These are phyloP conservation scores for Colaptes auratus DNA, from an alignment of 2,113 vertebrate species.

Conservation along the genomic window DNA sequence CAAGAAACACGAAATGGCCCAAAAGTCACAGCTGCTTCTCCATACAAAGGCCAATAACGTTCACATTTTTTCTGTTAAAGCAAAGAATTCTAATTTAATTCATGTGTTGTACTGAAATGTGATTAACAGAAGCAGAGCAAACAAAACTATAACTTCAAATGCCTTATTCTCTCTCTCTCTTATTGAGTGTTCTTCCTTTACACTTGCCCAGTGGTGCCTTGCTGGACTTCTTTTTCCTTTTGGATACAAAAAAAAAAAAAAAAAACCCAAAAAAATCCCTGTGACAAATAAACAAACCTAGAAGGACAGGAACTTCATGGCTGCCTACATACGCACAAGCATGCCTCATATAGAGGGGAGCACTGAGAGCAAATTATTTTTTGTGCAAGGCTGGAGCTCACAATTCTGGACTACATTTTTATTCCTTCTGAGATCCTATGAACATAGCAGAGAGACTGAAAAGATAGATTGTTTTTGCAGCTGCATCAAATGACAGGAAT, in stretches of 20 bases:
- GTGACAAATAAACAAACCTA: not conserved
- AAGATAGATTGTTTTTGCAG: not conserved
- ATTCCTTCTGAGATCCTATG: not conserved
- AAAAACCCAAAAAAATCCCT: not conserved
- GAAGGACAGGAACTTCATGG: not conserved
- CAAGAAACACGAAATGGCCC: slow-evolving; percentile 94
- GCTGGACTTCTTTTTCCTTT: not conserved
- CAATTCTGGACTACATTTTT: not conserved
- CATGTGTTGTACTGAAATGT: not conserved
- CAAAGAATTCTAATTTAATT: slow-evolving; percentile 28
- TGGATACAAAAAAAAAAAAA: not conserved
- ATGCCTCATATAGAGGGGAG: not conserved
- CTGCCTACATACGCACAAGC: not conserved
- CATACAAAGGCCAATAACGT: slow-evolving; percentile 89
- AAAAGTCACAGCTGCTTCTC: slow-evolving; percentile 88
- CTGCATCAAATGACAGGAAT: not conserved
- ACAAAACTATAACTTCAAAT: not conserved
- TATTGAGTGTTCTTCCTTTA: not conserved
- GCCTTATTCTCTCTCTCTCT: not conserved
- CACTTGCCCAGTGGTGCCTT: not conserved
- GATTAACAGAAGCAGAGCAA: not conserved
- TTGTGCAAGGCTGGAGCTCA: not conserved
- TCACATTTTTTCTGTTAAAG: slow-evolving; percentile 96
- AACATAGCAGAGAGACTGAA: not conserved
- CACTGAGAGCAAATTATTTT: not conserved